Conservation (phyloP, 2,888 invertebrate species). For the Ormyrus pomaceus region DNA sequence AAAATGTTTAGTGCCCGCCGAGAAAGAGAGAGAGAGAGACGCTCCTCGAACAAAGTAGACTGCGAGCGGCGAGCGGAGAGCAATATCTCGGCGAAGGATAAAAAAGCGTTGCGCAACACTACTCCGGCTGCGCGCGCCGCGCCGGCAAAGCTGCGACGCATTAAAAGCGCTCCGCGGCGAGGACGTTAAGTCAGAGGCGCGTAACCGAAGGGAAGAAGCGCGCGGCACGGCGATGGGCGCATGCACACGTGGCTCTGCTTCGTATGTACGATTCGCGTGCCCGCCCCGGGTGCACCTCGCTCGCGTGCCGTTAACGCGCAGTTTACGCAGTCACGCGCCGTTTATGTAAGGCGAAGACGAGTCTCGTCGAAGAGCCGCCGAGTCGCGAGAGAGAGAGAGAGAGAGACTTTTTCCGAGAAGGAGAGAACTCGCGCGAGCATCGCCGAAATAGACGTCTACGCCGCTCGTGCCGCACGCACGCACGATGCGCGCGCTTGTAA, state of each 20-base stretch:
- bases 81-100: too few relatives aligned
- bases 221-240: background rate
- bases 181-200: conserved; percentile 23
- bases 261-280: background rate
- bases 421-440: conserved; percentile 1
- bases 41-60: too few relatives aligned
- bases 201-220: background rate
- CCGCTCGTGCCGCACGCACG: background rate
- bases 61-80: too few relatives aligned
- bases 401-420: conserved; percentile 56
- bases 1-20: too few relatives aligned
- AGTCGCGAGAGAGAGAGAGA: conserved; percentile 42
- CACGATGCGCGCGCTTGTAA: background rate
- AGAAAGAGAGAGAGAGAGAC: background rate
- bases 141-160: background rate
- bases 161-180: background rate
- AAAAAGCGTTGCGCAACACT: too few relatives aligned
- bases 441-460: conserved; percentile 22
- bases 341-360: conserved; percentile 42
- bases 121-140: too few relatives aligned
- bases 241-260: background rate
- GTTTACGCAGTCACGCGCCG: conserved; percentile 71
- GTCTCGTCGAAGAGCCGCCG: conserved; percentile 58
- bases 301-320: conserved; percentile 48
- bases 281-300: background rate